Base-by-base conservation (phyloP, 2,113 vertebrate genomes). In the Platichthys stellatus region DNA sequence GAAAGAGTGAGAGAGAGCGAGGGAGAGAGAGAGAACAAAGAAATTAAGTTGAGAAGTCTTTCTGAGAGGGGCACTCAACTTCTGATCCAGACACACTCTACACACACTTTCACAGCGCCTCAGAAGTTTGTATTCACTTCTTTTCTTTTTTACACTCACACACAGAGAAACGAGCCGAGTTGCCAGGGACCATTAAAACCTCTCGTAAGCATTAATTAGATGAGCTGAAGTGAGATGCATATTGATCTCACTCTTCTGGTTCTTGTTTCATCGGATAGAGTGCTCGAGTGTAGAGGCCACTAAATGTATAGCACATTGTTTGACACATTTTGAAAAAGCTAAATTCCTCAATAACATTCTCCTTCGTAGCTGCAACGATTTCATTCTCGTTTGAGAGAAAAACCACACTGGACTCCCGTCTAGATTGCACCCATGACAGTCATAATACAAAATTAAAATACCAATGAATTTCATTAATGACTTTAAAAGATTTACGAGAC, bases 31-130 rank as follows among this genome's bases (percentile, higher is more conserved):
- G 69, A 65, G 31, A 75, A 65, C 0, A 45, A 38, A 72, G 73
- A 86, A 82, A 80, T 78, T 9, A 69, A 85, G 76, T 72, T 76
- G 38, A 85, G 71, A 86, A 88, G 74, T 66, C 63, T 85, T 40
- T 67, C 74, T 64, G 76, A 86, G 74, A 79, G 75, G 56, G 63
- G 65, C 75, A 78, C 82, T 90, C 89, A 80, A 80, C 81, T 86
- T 77, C 21, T 81, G 84, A 85, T 80, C 74, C 45, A 14, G 69
- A 68, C 56, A 54, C 70, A 62, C 70, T 59, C 63, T 35, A 54
- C 15, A 6, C 54, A 45, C 61, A 56, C 45, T 56, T 82, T 47
- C 49, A 21, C 72, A 66, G 53, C 0, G 21, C 53, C 76, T 69
- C 1, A 31, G 53, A 54, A 53, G 66, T 81, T 73, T 68, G 61